Base-by-base conservation (phyloP, 1,140 invertebrate species). In the Drosophila pruinosa region DNA sequence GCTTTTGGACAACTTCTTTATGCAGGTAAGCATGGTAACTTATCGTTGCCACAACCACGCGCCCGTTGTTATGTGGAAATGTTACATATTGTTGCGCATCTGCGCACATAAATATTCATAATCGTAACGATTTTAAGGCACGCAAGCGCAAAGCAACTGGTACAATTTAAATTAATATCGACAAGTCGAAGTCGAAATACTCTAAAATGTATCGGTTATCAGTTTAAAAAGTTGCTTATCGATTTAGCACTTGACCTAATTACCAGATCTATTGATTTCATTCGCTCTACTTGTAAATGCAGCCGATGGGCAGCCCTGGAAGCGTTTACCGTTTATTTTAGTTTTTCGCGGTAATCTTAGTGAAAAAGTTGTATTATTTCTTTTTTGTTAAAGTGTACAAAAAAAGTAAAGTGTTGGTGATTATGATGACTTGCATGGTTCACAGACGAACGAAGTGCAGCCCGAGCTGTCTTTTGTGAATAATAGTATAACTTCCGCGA, bases 101-200 rank as follows among this genome's bases (percentile, higher is more conserved):
- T 61, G 78, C 74, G 65, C 75, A 80, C 70, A 83, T 82, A 67
- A 78, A 83, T 83, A 69, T 71, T 57, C 52, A 70, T 64, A 56
- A 28, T 26, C 24, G 34, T 54, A 67, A 28, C 62, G 58, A 58
- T 43, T 67, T 53, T 24, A 43, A 48, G 5, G 38, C 69, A 68
- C 69, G 69, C 69, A 61, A 72, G 47, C 69, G 69, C 53, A 72
- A 65, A 67, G 36, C 5, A 45, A 53, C 22, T 28, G 43, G 24
- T 19, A 28, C 36, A 41, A 34, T 22, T 47, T n/a, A n/a, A n/a
- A n/a, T n/a, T n/a, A n/a, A 47, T 38, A 15, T 14, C 12, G 24
- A 31, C 45, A 26, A 62, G 26, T 28, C 26, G 26, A 4, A 28
- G 2, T 4, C 1, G 2, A 34, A 34, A 34, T 34, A 34, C 31